Evolutionary conservation across 1,140 invertebrate genomes (phyloP).

Genomic region (Nephila pilipes): DNA sequence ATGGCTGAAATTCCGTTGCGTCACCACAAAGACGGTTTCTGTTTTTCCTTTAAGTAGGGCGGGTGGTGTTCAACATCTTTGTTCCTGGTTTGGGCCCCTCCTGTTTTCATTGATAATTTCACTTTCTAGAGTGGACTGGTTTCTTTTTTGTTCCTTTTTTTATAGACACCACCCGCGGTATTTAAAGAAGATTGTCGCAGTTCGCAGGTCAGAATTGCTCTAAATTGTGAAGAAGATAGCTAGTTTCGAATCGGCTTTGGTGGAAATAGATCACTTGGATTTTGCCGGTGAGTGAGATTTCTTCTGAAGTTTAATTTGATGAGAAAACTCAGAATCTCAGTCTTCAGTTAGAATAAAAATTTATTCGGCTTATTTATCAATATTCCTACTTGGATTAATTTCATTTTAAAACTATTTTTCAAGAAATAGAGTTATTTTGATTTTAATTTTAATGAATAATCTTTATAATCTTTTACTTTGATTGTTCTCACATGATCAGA

Average conservation of each 20-base stretch:
- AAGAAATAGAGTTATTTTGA: no score
- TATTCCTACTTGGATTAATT: no score
- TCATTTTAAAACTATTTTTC: no score
- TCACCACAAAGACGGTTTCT: constrained; percentile 35
- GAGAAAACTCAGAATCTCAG: no score
- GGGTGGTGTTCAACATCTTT: constrained; percentile 42
- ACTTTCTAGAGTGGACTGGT: constrained; percentile 52
- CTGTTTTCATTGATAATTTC: constrained; percentile 68
- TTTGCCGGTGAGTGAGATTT: constrained; percentile 17
- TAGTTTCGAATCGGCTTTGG: not conserved
- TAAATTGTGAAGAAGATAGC: constrained; percentile 6
- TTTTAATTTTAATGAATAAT: no score
- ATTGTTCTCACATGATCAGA: no score
- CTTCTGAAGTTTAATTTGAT: not conserved
- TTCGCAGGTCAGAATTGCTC: constrained; percentile 24
- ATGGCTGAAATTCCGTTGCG: constrained; percentile 66
- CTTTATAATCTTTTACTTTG: no score
- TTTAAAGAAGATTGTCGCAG: constrained; percentile 68
- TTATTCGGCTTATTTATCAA: no score
- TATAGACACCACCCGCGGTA: constrained; percentile 46
- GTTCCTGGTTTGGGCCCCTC: constrained; percentile 65
- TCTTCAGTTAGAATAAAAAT: no score
- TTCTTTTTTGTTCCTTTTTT: constrained; percentile 53
- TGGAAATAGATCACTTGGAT: not conserved
- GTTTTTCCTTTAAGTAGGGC: constrained; percentile 67